phyloP scores from a whole-genome alignment of 53 echinoderm and acorn worm species.

The Crossaster papposus region DNA sequence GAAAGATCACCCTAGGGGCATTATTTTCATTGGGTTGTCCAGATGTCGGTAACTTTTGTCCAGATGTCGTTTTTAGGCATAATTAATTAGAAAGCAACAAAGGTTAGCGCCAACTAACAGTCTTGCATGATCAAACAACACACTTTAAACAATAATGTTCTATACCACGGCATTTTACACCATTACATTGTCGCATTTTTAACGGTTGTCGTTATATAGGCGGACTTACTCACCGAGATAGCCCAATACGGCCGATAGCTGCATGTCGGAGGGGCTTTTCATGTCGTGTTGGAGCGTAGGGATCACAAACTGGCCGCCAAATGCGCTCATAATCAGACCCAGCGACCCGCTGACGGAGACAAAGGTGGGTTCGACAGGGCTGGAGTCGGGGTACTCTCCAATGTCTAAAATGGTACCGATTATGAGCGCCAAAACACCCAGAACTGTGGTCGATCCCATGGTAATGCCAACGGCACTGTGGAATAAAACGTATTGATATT shows the following conservation, averaged over 20 bases:
- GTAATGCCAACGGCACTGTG: slow-evolving; percentile 59
- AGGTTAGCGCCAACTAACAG: too few species aligned
- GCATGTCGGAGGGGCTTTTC: slow-evolving; percentile 65
- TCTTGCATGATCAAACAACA: too few species aligned
- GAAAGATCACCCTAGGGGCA: too few species aligned
- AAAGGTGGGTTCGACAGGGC: not conserved
- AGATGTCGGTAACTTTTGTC: not conserved
- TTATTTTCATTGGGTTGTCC: not conserved
- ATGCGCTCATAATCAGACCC: slow-evolving; percentile 63
- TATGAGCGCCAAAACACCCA: slow-evolving; percentile 34
- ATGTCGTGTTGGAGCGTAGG: slow-evolving; percentile 77
- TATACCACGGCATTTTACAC: not conserved
- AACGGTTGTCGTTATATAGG: not conserved
- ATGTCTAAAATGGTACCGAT: slow-evolving; percentile 51
- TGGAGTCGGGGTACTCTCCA: slow-evolving; percentile 34
- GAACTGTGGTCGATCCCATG: not conserved
- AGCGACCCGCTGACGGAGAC: slow-evolving; percentile 26
- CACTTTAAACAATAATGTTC: not conserved
- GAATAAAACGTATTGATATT: not conserved
- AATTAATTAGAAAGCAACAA: too few species aligned
- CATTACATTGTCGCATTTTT: not conserved
- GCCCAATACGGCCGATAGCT: slow-evolving; percentile 31
- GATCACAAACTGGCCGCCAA: slow-evolving; percentile 66
- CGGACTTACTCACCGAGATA: slow-evolving; percentile 61
- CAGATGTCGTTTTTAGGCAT: not conserved